Evolutionary conservation across 2,113 vertebrate genomes (phyloP), one percentile per base, ranked within the genome.

Genomic region (Notarius lentiginosus): DNA sequence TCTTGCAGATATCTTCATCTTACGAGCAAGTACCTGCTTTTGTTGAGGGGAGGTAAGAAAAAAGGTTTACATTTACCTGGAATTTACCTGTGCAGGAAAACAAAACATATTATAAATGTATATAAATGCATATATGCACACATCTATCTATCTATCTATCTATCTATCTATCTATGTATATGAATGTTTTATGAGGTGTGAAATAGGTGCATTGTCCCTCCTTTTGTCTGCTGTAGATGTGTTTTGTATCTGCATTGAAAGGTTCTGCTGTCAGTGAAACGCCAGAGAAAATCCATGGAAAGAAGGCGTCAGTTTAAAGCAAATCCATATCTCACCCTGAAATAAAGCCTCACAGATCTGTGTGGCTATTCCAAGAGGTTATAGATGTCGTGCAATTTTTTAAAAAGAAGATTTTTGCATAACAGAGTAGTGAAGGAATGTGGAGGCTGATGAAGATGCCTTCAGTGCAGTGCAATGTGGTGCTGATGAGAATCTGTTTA

Each of bases 201-300:
- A 80, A 70, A 22, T 53, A 55, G 70, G 70, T 77, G 51, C 24
- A 58, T 58, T 12, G 2, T 66, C 79, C 41, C 70, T 34, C 56
- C n/a, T 79, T 88, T 89, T 90, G 84, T 88, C 85, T 60, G 65
- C 47, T 82, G 56, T 63, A 63, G 63, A 53, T 85, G 34, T 34
- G 55, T 87, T 60, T 86, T 79, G 85, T 84, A 85, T 91, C 87
- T 91, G 89, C 87, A 89, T 55, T 89, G 82, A 87, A 87, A 83
- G 41, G 41, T 4, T 41, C 76, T 81, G 79, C 41, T 89, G 80
- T 86, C 90, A 89, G 86, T 88, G 89, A 91, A 91, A 91, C 83
- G 84, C 87, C 83, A 89, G 90, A 92, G 84, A 90, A 90, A 92
- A 91, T 91, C 90, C 87, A 90, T 92, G 56, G 63, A 61, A 8